Percentiles rank a stretch among this genome's conserved stretches.
These are phyloP conservation scores for Dromococcyx pavoninus DNA, from an alignment of 2,797 vertebrate genomes.

Conservation along the genomic window DNA sequence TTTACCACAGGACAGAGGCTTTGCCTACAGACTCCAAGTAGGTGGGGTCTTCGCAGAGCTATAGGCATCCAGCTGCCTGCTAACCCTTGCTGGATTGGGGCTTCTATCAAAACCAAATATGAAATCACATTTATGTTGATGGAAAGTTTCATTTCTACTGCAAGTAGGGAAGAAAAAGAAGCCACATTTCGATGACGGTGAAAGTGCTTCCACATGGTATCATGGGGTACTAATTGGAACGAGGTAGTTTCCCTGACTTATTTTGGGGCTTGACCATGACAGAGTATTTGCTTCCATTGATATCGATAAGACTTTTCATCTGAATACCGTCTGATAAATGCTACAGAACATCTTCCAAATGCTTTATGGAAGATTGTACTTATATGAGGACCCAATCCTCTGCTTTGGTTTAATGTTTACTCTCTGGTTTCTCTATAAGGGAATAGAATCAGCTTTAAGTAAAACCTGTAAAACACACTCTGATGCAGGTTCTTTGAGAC, in stretches of 20 bases:
- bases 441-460: neutral
- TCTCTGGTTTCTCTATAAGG: neutral
- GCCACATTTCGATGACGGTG: neutral
- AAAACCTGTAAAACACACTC: neutral
- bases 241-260: neutral
- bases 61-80: neutral
- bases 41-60: neutral
- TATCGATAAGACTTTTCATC: neutral
- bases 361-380: neutral
- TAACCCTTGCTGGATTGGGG: neutral
- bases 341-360: neutral
- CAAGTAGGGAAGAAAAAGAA: neutral
- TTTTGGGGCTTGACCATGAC: neutral
- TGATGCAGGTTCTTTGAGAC: neutral
- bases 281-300: neutral
- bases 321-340: neutral
- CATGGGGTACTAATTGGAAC: rapidly evolving
- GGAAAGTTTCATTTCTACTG: neutral
- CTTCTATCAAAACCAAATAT: neutral
- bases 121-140: neutral
- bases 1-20: neutral
- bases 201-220: neutral
- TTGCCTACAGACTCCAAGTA: neutral
- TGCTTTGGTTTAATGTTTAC: neutral
- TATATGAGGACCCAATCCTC: neutral